Base-by-base conservation (phyloP, 2,113 vertebrate genomes). In the Pituophis catenifer region DNA sequence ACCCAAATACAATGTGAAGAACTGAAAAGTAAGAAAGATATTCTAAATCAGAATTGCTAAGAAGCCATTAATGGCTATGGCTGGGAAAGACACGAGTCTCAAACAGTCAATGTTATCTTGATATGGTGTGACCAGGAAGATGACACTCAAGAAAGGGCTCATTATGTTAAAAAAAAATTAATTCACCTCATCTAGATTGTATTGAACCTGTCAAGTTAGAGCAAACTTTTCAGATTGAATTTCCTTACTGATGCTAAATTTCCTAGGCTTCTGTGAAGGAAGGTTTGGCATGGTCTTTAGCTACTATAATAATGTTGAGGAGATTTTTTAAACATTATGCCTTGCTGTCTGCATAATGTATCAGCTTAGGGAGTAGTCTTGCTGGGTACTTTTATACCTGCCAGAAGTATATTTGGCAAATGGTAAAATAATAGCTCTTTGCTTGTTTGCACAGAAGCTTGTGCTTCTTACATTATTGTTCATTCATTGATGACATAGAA, bases 281-380 rank as follows among this genome's bases (percentile, higher is more conserved):
- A 90, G 29, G 17, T 62, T 62, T 95, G 90, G 92, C 89, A 94
- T 81, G 90, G 91, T 95, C 52, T 54, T 94, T 65, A 95, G 94
- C 89, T 96, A 15, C 65, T 70, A 33, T 70, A 17, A 94, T 94
- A 89, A 65, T 93, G 57, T 95, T 59, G 88, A 93, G 93, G n/a
- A 95, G 91, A 96, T 97, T 97, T 97, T 97, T 94, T 96, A 96
- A 92, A 95, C 65, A 88, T 86, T 90, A 11, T 52, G 95, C 65
- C 94, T 21, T 96, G 44, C 86, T 96, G 70, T 86, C 81, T 95
- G 65, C 91, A 90, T 96, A 95, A 95, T 55, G 23, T 91, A 94
- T 95, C 95, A 96, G 91, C 23, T 48, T 88, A 91, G 92, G 91
- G 93, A 96, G 55, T 96, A 92, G 89, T 90, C 89, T 52, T 55